These are phyloP conservation scores for Brachyalestes nurse DNA, from an alignment of 2,797 vertebrate genomes.

Conservation along the genomic window DNA sequence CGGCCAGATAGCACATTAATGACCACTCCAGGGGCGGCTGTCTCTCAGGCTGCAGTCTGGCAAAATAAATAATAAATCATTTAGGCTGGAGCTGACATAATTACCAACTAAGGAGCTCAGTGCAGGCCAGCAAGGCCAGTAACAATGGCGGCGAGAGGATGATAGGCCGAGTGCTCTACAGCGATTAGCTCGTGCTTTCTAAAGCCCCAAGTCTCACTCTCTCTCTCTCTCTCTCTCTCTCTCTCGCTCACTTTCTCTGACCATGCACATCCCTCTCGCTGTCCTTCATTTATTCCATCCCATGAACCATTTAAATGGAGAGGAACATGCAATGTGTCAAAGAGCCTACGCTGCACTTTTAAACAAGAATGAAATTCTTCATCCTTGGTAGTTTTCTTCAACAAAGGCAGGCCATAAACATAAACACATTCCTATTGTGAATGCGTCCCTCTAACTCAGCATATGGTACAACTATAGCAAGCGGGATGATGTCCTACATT, in stretches of 20 bases:
- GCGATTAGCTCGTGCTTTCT: slow-evolving; percentile 54
- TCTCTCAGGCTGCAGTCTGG: slow-evolving; percentile 77
- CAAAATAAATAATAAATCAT: slow-evolving; percentile 83
- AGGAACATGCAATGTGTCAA: slow-evolving; percentile 28
- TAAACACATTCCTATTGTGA: slow-evolving; percentile 8
- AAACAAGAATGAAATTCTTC: slow-evolving; percentile 12
- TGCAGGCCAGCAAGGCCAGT: slow-evolving; percentile 67
- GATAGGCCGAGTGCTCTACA: slow-evolving; percentile 43
- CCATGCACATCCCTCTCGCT: slow-evolving; percentile 15
- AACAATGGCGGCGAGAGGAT: slow-evolving; percentile 61
- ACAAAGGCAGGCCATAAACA: neutral
- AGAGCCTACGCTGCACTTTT: slow-evolving; percentile 13
- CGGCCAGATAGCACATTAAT: slow-evolving; percentile 82
- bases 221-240: neutral
- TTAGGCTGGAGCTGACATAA: slow-evolving; percentile 80
- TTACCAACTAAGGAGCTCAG: slow-evolving; percentile 76
- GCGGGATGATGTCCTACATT: neutral
- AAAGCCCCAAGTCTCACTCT: slow-evolving; percentile 26
- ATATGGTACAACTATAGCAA: neutral
- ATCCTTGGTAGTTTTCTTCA: neutral
- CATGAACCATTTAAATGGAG: slow-evolving; percentile 24
- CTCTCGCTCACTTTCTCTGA: slow-evolving; percentile 17
- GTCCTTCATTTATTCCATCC: slow-evolving; percentile 40
- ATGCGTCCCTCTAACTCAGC: neutral
- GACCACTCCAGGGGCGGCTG: slow-evolving; percentile 80